phyloP scores from a whole-genome alignment of 1,140 invertebrate genomes.

The Aphidius gifuensis region DNA sequence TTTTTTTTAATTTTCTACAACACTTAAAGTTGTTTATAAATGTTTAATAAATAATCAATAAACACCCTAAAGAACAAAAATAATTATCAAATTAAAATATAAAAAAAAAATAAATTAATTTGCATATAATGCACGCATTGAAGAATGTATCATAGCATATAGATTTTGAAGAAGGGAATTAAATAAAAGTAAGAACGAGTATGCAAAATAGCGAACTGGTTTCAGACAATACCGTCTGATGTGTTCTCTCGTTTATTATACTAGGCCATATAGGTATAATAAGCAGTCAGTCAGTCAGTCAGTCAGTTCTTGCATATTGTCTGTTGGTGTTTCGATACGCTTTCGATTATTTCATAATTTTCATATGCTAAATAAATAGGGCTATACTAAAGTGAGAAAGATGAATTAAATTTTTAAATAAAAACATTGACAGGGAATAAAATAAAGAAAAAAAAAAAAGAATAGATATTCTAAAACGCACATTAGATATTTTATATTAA shows the following conservation, averaged over 20 bases:
- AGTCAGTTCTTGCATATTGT: conserved; percentile 5
- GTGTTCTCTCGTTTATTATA: conserved; percentile 1
- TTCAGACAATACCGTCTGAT: conserved; percentile 47
- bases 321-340: conserved; percentile 40
- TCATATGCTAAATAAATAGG: conserved; percentile 19
- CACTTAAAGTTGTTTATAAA: too few species aligned
- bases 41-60: conserved; percentile 48
- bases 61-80: conserved; percentile 43
- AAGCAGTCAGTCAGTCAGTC: not conserved
- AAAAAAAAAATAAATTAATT: too few species aligned
- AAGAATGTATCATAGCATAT: not conserved
- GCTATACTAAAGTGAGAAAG: not conserved
- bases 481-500: not conserved
- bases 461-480: conserved; percentile 1
- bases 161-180: not conserved
- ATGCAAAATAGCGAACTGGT: conserved; percentile 53
- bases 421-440: not conserved
- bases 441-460: conserved; percentile 2
- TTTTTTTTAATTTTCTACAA: too few species aligned
- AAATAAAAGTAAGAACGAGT: conserved; percentile 38
- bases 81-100: conserved; percentile 35
- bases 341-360: conserved; percentile 53
- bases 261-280: too few species aligned
- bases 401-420: not conserved
- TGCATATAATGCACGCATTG: too few species aligned